These are phyloP conservation scores for Hippopotamyrus pictus DNA, from an alignment of 2,797 vertebrate species.

Conservation along the genomic window DNA sequence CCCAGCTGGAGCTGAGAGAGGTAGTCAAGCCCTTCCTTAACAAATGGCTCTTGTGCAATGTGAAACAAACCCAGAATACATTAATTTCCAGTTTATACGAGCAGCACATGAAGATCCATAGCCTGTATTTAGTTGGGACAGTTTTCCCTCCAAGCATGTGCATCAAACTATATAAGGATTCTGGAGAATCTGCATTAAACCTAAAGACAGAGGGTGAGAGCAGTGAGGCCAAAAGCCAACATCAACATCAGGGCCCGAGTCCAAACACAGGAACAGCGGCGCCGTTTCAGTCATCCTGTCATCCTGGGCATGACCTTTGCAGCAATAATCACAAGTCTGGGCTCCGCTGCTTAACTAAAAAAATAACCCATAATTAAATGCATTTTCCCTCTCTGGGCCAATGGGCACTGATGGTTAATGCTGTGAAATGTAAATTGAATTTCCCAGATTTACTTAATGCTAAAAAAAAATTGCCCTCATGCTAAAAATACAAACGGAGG, in stretches of 20 bases:
- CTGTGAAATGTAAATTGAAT: neutral
- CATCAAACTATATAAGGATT: neutral
- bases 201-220: neutral
- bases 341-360: neutral
- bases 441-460: neutral
- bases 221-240: neutral
- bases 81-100: neutral
- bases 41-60: neutral
- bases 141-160: neutral
- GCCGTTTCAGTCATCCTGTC: neutral
- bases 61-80: neutral
- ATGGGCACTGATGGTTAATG: neutral
- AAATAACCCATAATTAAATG: neutral
- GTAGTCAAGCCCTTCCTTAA: neutral
- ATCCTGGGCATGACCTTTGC: neutral
- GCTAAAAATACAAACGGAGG: neutral
- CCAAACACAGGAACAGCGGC: neutral
- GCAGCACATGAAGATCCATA: neutral
- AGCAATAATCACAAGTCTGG: neutral
- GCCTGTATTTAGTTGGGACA: neutral
- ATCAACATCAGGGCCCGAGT: neutral
- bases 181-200: neutral
- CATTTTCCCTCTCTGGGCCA: neutral
- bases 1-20: slow-evolving; percentile 71
- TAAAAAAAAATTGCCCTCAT: neutral